These are phyloP conservation scores for Oreocharis arfaki DNA, from an alignment of 2,113 vertebrate genomes.

Conservation along the genomic window DNA sequence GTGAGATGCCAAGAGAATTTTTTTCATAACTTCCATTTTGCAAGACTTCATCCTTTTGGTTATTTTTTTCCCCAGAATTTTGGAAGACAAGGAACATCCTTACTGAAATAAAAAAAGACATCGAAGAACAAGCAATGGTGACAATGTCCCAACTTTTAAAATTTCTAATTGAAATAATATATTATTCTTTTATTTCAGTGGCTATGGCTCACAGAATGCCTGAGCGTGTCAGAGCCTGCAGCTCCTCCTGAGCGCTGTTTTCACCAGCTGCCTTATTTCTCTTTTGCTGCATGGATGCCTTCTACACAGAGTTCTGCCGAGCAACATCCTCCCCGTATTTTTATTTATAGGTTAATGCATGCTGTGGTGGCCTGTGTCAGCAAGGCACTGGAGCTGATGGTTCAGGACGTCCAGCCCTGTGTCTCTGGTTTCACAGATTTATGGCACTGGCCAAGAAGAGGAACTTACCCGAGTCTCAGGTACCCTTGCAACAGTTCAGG, in stretches of 20 bases:
- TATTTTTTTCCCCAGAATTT: not conserved
- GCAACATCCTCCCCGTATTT: not conserved
- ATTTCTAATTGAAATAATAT: not conserved
- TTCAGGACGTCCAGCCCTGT: not conserved
- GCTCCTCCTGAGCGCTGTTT: not conserved
- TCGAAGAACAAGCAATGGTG: not conserved
- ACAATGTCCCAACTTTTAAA: not conserved
- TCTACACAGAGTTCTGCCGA: not conserved
- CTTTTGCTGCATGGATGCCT: not conserved
- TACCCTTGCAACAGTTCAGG: not conserved
- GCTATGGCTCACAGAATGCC: not conserved
- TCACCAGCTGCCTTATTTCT: not conserved
- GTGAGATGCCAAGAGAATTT: not conserved
- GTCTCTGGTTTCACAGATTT: not conserved
- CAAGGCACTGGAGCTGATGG: not conserved
- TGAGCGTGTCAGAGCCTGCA: not conserved
- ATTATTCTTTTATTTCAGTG: not conserved
- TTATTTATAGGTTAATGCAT: not conserved
- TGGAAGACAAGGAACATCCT: not conserved
- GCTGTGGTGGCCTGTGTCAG: not conserved
- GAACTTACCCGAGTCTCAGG: not conserved
- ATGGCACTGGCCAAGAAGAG: not conserved
- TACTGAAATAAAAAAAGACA: not conserved
- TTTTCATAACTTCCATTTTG: not conserved
- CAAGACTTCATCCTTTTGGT: not conserved